Evolutionary conservation across 2,888 invertebrate species (phyloP).

Genomic region (Boloria selene): DNA sequence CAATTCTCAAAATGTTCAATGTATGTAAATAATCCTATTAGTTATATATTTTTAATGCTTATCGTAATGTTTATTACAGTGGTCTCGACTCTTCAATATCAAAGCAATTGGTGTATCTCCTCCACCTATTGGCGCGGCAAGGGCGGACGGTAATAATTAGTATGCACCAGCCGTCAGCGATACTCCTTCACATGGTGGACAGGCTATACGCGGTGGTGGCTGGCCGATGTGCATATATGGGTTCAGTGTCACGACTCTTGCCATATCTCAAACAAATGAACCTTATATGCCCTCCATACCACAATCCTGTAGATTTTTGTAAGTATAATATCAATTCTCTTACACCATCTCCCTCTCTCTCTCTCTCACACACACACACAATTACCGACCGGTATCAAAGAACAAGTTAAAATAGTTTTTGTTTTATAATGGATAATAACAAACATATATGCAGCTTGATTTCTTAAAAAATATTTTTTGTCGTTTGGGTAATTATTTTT

Average conservation of each 20-base stretch:
- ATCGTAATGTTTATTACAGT: constrained; percentile 52
- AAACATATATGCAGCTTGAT: no score
- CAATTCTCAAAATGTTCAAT: no score
- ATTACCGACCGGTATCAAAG: background rate
- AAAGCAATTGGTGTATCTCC: constrained; percentile 89
- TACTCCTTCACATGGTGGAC: constrained; percentile 93
- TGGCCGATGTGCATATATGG: constrained; percentile 91
- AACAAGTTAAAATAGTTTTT: background rate
- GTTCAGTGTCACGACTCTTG: constrained; percentile 88
- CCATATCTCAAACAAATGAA: constrained; percentile 88
- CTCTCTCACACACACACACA: background rate
- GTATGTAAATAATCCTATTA: no score
- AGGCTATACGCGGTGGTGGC: constrained; percentile 91
- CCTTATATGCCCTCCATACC: constrained; percentile 91
- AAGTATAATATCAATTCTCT: constrained; percentile 64
- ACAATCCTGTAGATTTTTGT: constrained; percentile 96
- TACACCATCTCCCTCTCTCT: no score
- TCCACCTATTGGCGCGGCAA: constrained; percentile 91
- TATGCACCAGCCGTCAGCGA: constrained; percentile 95
- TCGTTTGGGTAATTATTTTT: no score
- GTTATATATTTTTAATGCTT: no score
- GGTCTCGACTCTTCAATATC: constrained; percentile 85
- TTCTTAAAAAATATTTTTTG: no score
- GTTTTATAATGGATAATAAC: background rate
- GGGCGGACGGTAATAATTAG: constrained; percentile 94